Evolutionary conservation across 2,797 vertebrate species (phyloP).

Genomic region (Mormyrops attenuatus): DNA sequence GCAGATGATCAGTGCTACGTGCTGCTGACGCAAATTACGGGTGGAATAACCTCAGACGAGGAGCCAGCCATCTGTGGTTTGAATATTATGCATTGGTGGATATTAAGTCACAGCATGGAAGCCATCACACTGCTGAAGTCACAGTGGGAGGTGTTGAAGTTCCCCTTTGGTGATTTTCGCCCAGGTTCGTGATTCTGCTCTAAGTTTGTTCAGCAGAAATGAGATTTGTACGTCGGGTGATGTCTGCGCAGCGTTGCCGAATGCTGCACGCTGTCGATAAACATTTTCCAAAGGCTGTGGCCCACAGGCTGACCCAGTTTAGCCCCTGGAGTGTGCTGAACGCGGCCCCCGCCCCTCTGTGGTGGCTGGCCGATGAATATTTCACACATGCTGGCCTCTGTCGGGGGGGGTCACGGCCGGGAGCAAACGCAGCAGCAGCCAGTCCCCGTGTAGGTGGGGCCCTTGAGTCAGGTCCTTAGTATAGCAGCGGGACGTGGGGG

Average conservation of each 20-base stretch:
- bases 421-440: background rate
- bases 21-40: background rate
- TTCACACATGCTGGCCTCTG: background rate
- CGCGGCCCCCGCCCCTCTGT: background rate
- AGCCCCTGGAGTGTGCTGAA: background rate
- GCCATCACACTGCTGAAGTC: background rate
- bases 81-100: background rate
- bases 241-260: background rate
- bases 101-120: background rate
- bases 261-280: background rate
- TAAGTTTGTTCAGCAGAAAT: background rate
- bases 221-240: background rate
- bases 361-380: background rate
- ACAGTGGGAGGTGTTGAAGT: background rate
- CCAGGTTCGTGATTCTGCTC: background rate
- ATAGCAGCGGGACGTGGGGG: background rate
- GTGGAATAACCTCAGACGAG: background rate
- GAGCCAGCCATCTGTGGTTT: background rate
- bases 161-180: background rate
- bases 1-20: background rate
- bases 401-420: background rate
- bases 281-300: background rate
- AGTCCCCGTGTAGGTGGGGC: background rate
- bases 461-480: background rate
- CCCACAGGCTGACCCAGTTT: conserved; percentile 8